These are phyloP conservation scores for Exocentrus adspersus DNA, from an alignment of 2,888 invertebrate genomes.

Conservation along the genomic window DNA sequence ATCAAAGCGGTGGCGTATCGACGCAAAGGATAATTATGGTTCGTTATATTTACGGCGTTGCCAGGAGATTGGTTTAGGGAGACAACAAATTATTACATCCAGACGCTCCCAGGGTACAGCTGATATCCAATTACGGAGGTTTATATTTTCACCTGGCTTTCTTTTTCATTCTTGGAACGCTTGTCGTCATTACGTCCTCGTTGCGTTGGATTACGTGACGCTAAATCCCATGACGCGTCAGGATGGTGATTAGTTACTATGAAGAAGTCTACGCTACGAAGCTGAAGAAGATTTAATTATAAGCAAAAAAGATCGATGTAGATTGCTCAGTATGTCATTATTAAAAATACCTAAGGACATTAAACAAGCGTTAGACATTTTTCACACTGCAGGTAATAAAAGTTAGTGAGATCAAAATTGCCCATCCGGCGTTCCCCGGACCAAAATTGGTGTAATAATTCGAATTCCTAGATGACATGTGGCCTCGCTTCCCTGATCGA, in stretches of 20 bases:
- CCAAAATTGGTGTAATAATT: conserved; percentile 15
- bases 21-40: background rate
- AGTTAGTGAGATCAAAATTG: background rate
- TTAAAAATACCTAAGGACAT: no score
- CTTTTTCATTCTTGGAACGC: background rate
- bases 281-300: no score
- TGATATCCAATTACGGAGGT: conserved; percentile 3
- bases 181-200: background rate
- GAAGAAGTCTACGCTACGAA: no score
- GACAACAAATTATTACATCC: conserved; percentile 3
- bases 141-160: background rate
- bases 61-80: background rate
- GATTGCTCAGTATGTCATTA: no score
- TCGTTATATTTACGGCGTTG: background rate
- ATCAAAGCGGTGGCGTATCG: background rate
- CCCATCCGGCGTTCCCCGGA: background rate
- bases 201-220: background rate
- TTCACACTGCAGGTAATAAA: conserved; percentile 2
- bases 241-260: no score
- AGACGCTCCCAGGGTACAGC: background rate
- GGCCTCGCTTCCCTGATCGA: conserved; percentile 8
- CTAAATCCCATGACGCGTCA: no score
- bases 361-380: no score
- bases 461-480: conserved; percentile 15
- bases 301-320: no score